phyloP scores from a whole-genome alignment of 2,797 vertebrate species.

The Schizopygopsis pylzovi region DNA sequence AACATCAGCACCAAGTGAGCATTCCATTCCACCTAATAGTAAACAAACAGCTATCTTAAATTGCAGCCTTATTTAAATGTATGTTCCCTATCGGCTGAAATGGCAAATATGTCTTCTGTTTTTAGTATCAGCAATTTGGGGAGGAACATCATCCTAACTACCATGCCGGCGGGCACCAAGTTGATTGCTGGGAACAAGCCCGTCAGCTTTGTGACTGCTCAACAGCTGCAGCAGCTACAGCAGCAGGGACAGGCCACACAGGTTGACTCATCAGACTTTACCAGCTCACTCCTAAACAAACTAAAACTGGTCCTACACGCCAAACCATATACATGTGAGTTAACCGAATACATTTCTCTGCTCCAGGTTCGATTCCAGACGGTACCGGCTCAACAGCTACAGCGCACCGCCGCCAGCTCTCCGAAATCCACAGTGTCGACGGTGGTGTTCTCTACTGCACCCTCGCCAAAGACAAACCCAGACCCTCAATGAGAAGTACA shows the following conservation, averaged over 20 bases:
- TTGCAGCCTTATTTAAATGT: neutral
- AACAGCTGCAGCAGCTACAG: slow-evolving; percentile 98
- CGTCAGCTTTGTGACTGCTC: slow-evolving; percentile 95
- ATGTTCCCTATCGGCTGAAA: slow-evolving; percentile 17
- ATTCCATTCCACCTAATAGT: slow-evolving; percentile 13
- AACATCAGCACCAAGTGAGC: slow-evolving; percentile 94
- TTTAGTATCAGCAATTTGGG: slow-evolving; percentile 90
- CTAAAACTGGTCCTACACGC: slow-evolving; percentile 22
- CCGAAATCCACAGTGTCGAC: slow-evolving; percentile 90
- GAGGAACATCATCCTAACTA: slow-evolving; percentile 98
- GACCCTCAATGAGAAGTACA: slow-evolving; percentile 77
- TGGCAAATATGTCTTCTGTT: slow-evolving; percentile 13
- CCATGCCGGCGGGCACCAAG: slow-evolving; percentile 96
- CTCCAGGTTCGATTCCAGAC: slow-evolving; percentile 94
- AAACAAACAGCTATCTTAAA: neutral
- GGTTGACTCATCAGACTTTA: slow-evolving; percentile 72
- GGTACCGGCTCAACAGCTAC: slow-evolving; percentile 91
- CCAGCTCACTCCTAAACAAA: neutral
- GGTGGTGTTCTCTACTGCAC: slow-evolving; percentile 93
- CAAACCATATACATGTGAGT: neutral
- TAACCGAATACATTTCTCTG: neutral
- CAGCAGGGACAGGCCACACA: slow-evolving; percentile 97
- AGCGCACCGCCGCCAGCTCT: slow-evolving; percentile 86
- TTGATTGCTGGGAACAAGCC: slow-evolving; percentile 97
- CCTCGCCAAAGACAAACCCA: slow-evolving; percentile 87